Evolutionary conservation across 2,888 invertebrate species (phyloP).

Genomic region (Hirtodrosophila histrioides): DNA sequence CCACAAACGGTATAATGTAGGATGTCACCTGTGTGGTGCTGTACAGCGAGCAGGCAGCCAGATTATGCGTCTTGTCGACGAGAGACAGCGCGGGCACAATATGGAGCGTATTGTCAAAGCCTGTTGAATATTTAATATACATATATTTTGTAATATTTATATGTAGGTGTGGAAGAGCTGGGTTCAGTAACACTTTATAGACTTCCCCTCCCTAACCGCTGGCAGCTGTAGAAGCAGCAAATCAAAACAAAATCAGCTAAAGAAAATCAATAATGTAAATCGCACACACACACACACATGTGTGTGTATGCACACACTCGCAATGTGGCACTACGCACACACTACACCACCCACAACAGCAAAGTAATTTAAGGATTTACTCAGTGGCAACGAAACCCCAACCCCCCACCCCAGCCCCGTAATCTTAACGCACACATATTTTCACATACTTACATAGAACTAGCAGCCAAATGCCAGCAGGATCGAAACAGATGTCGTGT

Average conservation of each 20-base stretch:
- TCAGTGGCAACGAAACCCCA: constrained; percentile 6
- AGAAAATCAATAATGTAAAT: constrained; percentile 72
- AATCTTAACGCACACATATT: constrained; percentile 1
- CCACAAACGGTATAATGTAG: constrained; percentile 84
- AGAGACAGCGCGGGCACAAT: constrained; percentile 83
- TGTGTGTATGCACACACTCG: constrained; percentile 10
- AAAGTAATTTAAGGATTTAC: constrained; percentile 62
- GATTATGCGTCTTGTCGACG: constrained; percentile 78
- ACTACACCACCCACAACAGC: constrained; percentile 22
- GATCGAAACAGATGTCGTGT: constrained; percentile 92
- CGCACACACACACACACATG: constrained; percentile 43
- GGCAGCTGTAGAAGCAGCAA: constrained; percentile 35
- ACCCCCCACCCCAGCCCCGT: constrained; percentile 1
- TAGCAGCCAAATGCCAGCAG: constrained; percentile 87
- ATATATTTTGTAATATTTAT: not conserved
- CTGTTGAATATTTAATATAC: constrained; percentile 67
- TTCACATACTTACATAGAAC: constrained; percentile 83
- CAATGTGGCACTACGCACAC: constrained; percentile 4
- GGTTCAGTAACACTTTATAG: constrained; percentile 49
- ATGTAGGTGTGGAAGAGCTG: constrained; percentile 12
- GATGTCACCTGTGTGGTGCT: constrained; percentile 83
- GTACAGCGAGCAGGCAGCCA: constrained; percentile 74
- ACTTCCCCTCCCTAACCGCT: not conserved
- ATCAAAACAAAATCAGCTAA: constrained; percentile 68
- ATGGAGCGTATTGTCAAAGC: constrained; percentile 84